A percentile compares a stretch with the other conserved stretches of the same genome.
Evolutionary conservation across 2,113 vertebrate genomes (phyloP).

Genomic region (Mirounga angustirostris): DNA sequence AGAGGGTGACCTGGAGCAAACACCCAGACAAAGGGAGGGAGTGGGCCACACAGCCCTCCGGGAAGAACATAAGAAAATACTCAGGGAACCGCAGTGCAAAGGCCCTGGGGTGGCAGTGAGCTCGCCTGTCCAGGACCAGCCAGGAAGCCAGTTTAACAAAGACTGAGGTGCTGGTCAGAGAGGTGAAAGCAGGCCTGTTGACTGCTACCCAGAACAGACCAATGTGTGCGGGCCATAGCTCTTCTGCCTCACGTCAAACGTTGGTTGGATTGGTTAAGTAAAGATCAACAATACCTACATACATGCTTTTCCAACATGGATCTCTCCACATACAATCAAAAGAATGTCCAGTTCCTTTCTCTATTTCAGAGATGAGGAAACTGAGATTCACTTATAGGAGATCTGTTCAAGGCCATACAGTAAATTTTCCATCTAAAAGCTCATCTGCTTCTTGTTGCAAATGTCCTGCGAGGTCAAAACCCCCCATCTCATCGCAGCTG

Average conservation of each 20-base stretch:
- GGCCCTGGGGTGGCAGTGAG: neutral
- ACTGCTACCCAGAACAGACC: neutral
- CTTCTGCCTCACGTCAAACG: accelerated
- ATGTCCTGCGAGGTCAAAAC: neutral
- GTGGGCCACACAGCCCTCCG: neutral
- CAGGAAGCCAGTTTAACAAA: neutral
- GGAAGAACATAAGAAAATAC: neutral
- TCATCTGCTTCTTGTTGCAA: neutral
- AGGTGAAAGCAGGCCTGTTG: neutral
- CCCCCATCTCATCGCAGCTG: neutral
- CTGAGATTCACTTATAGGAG: neutral
- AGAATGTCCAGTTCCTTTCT: neutral
- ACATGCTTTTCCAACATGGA: neutral
- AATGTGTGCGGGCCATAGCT: neutral
- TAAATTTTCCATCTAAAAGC: constrained; percentile 32
- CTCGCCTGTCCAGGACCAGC: neutral
- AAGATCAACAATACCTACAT: neutral
- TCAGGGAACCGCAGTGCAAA: neutral
- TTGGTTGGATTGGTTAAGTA: no score
- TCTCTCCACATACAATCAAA: neutral
- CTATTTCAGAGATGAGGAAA: neutral
- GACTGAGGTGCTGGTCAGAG: neutral
- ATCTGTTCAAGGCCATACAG: neutral
- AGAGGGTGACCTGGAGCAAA: neutral
- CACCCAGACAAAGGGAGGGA: neutral